Base-by-base conservation (phyloP, 2,797 vertebrate species). In the Phrynocephalus vlangalii region DNA sequence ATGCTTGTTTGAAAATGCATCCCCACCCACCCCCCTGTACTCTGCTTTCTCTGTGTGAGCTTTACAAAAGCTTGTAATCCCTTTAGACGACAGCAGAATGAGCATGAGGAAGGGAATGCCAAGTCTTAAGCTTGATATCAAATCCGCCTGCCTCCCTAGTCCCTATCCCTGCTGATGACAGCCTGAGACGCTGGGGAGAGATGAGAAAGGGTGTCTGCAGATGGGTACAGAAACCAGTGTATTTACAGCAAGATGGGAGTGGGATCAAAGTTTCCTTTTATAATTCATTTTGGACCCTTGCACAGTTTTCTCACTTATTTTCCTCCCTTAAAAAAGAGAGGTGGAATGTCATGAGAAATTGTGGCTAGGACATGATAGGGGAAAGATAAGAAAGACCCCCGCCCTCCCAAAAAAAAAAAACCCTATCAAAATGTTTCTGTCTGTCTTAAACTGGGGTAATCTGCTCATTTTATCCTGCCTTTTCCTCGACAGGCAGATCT, bases 401-500 rank as follows among this genome's bases (percentile, higher is more conserved):
- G 2, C 28, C n/a, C 28, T 1, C 92, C 94, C 92, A 93, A 2
- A n/a, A 16, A 38, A 38, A 56, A 56, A 52, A 73, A n/a, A 1
- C 24, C 92, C 88, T 44, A 1, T 77, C 88, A 91, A 95, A 95
- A 95, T 88, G 89, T 92, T 95, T 92, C 90, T 95, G 93, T 91
- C 94, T 96, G 90, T 93, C 89, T 87, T 95, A 96, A 96, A 91
- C 92, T 33, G 33, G 92, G 94, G 94, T 95, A 95, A 96, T 96
- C 96, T 96, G 90, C 93, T 94, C 88, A 73, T 88, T 90, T 93
- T 92, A 90, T 95, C 93, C 93, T 94, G 90, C 84, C 91, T 94
- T 86, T 91, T 88, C 91, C 72, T 89, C 93, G 84, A 84, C 95
- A 95, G 26, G 0, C 60, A 84, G 94, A 96, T 92, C 93, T 96